Percentiles rank a stretch among this genome's conserved stretches.
Evolutionary conservation across 1,140 invertebrate genomes (phyloP).

Genomic region (Hypothenemus hampei): DNA sequence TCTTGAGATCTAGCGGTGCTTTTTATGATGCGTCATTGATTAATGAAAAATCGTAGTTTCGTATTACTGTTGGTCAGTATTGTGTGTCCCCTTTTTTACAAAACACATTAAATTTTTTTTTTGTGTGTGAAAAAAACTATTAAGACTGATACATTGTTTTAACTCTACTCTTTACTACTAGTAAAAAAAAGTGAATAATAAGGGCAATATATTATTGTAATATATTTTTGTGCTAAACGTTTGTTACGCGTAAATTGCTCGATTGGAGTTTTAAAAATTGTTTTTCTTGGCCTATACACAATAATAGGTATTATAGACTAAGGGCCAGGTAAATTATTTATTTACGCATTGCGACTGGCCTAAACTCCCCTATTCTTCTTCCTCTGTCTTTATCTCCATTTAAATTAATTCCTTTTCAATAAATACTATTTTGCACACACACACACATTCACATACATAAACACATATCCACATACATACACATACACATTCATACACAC

Average conservation of each 20-base stretch:
- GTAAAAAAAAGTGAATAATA: constrained; percentile 41
- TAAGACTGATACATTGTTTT: constrained; percentile 43
- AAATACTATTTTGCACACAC: too few species aligned
- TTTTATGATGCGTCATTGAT: too few species aligned
- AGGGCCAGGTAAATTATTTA: too few species aligned
- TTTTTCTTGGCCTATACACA: constrained; percentile 26
- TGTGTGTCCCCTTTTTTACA: constrained; percentile 23
- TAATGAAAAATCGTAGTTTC: too few species aligned
- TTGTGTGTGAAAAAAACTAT: too few species aligned
- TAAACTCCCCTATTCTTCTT: too few species aligned
- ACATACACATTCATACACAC: too few species aligned
- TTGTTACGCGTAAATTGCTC: constrained; percentile 39
- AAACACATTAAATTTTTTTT: constrained; percentile 20
- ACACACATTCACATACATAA: too few species aligned
- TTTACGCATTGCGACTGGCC: too few species aligned
- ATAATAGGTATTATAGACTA: constrained; percentile 5
- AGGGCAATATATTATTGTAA: constrained; percentile 43
- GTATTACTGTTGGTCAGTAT: neutral
- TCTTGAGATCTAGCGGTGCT: constrained; percentile 13
- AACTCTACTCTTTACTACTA: constrained; percentile 40
- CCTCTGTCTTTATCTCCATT: too few species aligned
- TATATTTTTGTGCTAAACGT: constrained; percentile 44
- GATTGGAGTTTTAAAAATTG: constrained; percentile 27
- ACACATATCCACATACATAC: too few species aligned
- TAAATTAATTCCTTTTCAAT: too few species aligned